Base-by-base conservation (phyloP, 2,113 vertebrate genomes). In the Xenus cinereus region DNA sequence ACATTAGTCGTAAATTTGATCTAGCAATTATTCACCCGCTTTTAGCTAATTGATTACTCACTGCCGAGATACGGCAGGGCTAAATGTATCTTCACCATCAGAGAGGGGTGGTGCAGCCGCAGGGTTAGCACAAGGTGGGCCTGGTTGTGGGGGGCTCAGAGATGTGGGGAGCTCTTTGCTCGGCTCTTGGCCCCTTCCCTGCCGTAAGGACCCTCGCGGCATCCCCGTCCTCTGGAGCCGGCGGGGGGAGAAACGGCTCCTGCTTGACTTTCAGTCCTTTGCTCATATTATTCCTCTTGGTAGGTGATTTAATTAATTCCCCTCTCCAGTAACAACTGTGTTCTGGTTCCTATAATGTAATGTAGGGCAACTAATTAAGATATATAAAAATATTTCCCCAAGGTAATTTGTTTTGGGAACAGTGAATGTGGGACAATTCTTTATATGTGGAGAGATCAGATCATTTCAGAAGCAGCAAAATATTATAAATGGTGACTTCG, bases 281-380 rank as follows among this genome's bases (percentile, higher is more conserved):
- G 35, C 68, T 89, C 57, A 32, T 82, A 53, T 87, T 72, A 60
- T 89, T 93, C 74, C 14, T 91, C 67, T 94, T 74, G 75, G 48
- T 73, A 91, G 84, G 87, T 96, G 62, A 87, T 79, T 94, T 51
- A 68, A 84, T 92, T 96, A 96, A 82, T 93, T 93, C 94, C 39
- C 57, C n/a, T 95, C 66, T 89, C 89, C 71, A 43, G 89, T 96
- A 96, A 73, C 84, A 96, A 66, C 62, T 66, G 12, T 84, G 84
- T 84, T 96, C 94, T 90, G 68, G 21, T 93, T 97, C 77, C 62
- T 69, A 19, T 76, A 82, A 96, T 95, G 62, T 76, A 82, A 96
- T 95, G 62, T 97, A 87, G 95, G 96, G 37, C 95, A 95, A 56
- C 91, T 96, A 96, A 97, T 96, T 97, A 96, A 96, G 94, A 95